These are phyloP conservation scores for Actias luna DNA, from an alignment of 2,888 invertebrate genomes.

Conservation along the genomic window DNA sequence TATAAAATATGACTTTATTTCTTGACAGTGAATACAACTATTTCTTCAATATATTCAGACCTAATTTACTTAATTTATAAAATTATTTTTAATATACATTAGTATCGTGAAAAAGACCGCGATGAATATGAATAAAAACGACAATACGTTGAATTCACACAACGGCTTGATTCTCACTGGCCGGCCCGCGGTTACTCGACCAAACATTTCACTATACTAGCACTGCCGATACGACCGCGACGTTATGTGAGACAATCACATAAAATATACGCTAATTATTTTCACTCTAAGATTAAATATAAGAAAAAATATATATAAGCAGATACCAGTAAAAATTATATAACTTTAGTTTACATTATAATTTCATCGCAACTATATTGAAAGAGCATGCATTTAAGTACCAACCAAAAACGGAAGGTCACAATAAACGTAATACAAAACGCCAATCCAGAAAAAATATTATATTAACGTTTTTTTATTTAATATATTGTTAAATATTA, in stretches of 20 bases:
- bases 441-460: no score
- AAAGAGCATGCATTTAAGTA: neutral
- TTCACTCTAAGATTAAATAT: conserved; percentile 12
- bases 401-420: neutral
- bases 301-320: neutral
- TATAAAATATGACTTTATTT: neutral
- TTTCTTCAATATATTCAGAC: neutral
- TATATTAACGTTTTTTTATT: no score
- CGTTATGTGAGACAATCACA: conserved; percentile 32
- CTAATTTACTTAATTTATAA: neutral
- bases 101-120: conserved; percentile 42
- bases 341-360: no score
- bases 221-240: conserved; percentile 24
- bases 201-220: conserved; percentile 28
- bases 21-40: neutral
- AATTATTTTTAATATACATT: conserved; percentile 8
- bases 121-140: conserved; percentile 40
- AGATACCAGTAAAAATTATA: no score
- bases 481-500: no score
- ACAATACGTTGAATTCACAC: conserved; percentile 48
- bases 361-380: no score
- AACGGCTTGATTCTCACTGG: conserved; percentile 59
- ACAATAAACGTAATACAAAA: neutral
- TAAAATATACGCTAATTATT: conserved; percentile 45
- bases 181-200: conserved; percentile 22